Percentiles rank a stretch among this genome's conserved stretches.
These are phyloP conservation scores for Drosophila subsilvestris DNA, from an alignment of 2,888 invertebrate species.

Conservation along the genomic window DNA sequence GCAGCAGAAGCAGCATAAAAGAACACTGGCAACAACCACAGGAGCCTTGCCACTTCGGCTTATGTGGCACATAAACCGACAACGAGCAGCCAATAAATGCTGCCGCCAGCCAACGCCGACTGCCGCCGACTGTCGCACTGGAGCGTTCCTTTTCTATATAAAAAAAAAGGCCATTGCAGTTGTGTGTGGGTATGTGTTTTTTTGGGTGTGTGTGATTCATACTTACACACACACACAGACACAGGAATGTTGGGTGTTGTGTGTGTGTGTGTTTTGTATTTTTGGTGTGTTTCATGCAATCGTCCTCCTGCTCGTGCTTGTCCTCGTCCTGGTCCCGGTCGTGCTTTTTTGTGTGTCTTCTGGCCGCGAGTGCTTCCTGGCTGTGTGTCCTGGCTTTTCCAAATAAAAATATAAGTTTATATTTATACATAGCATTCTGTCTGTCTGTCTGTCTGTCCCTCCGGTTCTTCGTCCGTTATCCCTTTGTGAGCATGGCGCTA, in stretches of 20 bases:
- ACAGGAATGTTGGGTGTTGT: conserved; percentile 59
- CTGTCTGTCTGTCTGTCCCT: conserved; percentile 43
- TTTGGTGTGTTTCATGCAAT: conserved; percentile 51
- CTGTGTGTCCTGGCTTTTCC: conserved; percentile 55
- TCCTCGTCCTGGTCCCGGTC: conserved; percentile 6
- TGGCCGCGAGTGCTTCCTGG: conserved; percentile 39
- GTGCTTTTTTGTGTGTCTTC: conserved; percentile 40
- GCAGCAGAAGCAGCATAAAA: conserved; percentile 20
- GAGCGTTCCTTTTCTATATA: conserved; percentile 45
- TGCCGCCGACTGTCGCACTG: conserved; percentile 37
- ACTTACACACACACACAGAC: conserved; percentile 33
- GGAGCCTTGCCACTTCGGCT: conserved; percentile 69
- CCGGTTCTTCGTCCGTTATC: conserved; percentile 11
- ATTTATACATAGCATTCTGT: conserved; percentile 80
- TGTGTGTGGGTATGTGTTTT: conserved; percentile 30
- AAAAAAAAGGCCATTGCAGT: conserved; percentile 70
- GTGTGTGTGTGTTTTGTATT: conserved; percentile 47
- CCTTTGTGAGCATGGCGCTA: conserved; percentile 49
- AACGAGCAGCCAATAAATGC: conserved; percentile 80
- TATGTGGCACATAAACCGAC: conserved; percentile 79
- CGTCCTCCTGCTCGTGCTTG: conserved; percentile 15
- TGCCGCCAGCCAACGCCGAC: conserved; percentile 65
- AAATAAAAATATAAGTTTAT: conserved; percentile 80
- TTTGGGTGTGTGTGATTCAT: conserved; percentile 67
- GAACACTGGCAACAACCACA: conserved; percentile 32